Percentiles rank a stretch among this genome's conserved stretches.
Conservation (phyloP, 2,888 invertebrate genomes). For the Drosophila koepferae region DNA sequence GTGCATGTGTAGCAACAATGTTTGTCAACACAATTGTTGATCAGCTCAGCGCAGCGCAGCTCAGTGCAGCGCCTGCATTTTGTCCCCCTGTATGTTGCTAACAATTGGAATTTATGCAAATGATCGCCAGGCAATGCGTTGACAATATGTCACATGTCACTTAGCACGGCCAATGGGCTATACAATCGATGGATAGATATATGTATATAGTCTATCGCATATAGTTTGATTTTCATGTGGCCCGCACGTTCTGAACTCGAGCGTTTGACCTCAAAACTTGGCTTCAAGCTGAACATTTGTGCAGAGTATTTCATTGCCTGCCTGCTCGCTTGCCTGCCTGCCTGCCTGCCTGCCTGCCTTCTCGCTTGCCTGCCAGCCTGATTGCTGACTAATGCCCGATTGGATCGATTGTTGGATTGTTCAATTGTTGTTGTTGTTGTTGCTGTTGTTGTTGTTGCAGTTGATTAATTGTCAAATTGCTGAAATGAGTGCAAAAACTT, state of each 20-base stretch:
- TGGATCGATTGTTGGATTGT: constrained; percentile 55
- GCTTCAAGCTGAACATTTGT: constrained; percentile 49
- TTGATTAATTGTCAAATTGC: constrained; percentile 81
- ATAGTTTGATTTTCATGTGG: constrained; percentile 59
- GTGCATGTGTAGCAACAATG: constrained; percentile 79
- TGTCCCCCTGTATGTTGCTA: constrained; percentile 35
- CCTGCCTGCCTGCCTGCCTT: constrained; percentile 35
- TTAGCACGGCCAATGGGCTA: constrained; percentile 67
- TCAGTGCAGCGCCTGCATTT: constrained; percentile 5
- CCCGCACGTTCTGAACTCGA: constrained; percentile 74
- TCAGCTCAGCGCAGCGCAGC: constrained; percentile 35
- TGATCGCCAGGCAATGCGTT: constrained; percentile 79
- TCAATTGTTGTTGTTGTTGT: constrained; percentile 41
- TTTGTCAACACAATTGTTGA: constrained; percentile 76
- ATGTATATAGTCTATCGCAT: constrained; percentile 4
- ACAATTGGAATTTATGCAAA: constrained; percentile 82
- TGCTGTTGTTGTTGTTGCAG: constrained; percentile 59
- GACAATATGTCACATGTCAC: constrained; percentile 83
- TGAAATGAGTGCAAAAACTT: constrained; percentile 81
- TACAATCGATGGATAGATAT: constrained; percentile 49
- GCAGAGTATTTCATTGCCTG: constrained; percentile 61
- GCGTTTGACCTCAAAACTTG: constrained; percentile 65
- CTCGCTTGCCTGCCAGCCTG: constrained; percentile 39
- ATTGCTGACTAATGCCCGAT: constrained; percentile 67
- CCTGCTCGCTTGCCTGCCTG: constrained; percentile 43